phyloP scores from a whole-genome alignment of 1,140 invertebrate species.

The Dryas iulia region DNA sequence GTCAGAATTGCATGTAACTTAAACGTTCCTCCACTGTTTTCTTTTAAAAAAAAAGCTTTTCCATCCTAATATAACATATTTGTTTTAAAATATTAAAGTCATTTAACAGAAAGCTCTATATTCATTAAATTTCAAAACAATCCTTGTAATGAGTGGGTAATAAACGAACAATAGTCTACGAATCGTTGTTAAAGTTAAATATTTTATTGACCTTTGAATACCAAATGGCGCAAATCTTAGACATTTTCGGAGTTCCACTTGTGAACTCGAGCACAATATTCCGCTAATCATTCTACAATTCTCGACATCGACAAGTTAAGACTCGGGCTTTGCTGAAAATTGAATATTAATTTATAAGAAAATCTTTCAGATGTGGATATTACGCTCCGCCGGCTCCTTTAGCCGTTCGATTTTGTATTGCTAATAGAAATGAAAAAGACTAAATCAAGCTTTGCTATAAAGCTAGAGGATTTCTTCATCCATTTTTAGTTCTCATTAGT shows the following conservation, averaged over 20 bases:
- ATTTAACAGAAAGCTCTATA: neutral
- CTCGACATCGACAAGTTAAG: constrained; percentile 50
- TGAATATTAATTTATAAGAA: constrained; percentile 58
- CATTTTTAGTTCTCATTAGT: constrained; percentile 6
- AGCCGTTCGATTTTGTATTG: constrained; percentile 28
- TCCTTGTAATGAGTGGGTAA: neutral
- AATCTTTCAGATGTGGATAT: constrained; percentile 41
- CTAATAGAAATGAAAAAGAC: constrained; percentile 21
- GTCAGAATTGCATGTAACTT: too few species aligned
- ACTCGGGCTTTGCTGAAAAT: constrained; percentile 39
- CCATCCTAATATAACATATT: too few species aligned
- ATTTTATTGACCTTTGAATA: constrained; percentile 10
- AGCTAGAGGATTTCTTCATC: neutral
- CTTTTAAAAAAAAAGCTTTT: too few species aligned
- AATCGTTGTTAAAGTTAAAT: neutral
- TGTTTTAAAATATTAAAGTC: neutral
- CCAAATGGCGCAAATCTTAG: constrained; percentile 12
- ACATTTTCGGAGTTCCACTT: constrained; percentile 23
- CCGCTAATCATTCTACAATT: constrained; percentile 42
- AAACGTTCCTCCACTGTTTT: too few species aligned
- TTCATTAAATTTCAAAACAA: neutral
- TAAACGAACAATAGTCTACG: neutral
- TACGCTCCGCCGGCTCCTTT: constrained; percentile 20
- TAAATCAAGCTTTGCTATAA: constrained; percentile 22
- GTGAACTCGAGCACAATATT: constrained; percentile 36